Base-by-base conservation (phyloP, 2,113 vertebrate genomes). In the Zapus hudsonius region DNA sequence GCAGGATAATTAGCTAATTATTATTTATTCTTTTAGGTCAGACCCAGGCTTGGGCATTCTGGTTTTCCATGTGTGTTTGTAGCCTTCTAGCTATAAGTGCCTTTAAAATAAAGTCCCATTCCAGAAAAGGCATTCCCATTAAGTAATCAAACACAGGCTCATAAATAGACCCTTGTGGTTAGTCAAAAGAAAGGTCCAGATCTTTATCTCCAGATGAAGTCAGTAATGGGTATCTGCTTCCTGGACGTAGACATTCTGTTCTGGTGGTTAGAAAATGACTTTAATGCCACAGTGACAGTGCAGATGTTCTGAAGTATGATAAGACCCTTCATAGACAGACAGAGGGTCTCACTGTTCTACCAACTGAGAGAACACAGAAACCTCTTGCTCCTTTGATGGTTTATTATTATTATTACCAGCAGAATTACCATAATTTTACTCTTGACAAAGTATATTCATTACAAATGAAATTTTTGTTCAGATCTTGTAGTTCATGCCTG, bases 401-500 rank as follows among this genome's bases (percentile, higher is more conserved):
- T 94, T 96, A 93, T 93, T 93, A 92, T 96, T 95, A 86, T 95
- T 93, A 95, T 93, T 84, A 89, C 73, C 73, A 63, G 59, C 33
- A 79, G 95, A 93, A 93, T 94, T 89, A 96, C 91, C 87, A 85
- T 93, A 96, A 96, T 96, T 96, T 78, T 87, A 61, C 78, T 92
- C 93, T 87, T 96, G 93, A 95, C 94, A 94, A 89, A 96, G 92
- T 93, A 31, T 94, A 87, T 94, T 96, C 95, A 96, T 96, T 95
- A 96, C 94, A 97, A 97, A 94, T 95, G 92, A 91, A 95, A 95
- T 96, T 97, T 96, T 92, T 96, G 96, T 94, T 96, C 96, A 93
- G 89, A 96, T 96, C 95, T 95, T 67, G 19, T 84, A 92, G 93
- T 93, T 97, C 92, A 96, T 96, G 96, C 96, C 96, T 93, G 90